Percentiles rank a stretch among this genome's conserved stretches.
Evolutionary conservation across 1,140 invertebrate genomes (phyloP).

Genomic region (Alviniconcha marisindica): DNA sequence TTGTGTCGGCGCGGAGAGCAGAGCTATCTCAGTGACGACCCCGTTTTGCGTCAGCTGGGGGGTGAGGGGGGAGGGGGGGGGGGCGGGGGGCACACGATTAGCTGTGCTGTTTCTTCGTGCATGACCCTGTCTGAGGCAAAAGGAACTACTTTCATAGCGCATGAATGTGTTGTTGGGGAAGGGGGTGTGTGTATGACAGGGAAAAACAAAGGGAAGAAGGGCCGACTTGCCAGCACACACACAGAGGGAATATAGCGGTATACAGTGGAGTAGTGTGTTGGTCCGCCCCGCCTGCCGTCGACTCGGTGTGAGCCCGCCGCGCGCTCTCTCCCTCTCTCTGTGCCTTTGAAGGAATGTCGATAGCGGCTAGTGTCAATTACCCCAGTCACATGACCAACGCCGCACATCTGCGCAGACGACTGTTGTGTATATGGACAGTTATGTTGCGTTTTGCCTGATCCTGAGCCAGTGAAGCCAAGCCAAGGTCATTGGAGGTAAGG

Average conservation of each 20-base stretch:
- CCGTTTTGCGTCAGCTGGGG: conserved; percentile 20
- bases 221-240: background rate
- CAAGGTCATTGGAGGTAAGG: conserved; percentile 30
- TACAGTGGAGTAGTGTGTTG: conserved; percentile 22
- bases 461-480: background rate
- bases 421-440: conserved; percentile 38
- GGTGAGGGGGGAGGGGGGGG: background rate
- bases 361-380: conserved; percentile 42
- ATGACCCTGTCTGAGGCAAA: background rate
- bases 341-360: conserved; percentile 44
- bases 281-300: conserved; percentile 25
- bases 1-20: background rate
- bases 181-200: background rate
- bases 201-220: conserved; percentile 35
- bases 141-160: conserved; percentile 11
- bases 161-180: conserved; percentile 24
- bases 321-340: conserved; percentile 29
- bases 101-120: too few species aligned
- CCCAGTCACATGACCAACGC: conserved; percentile 39
- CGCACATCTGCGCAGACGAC: conserved; percentile 43
- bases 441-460: conserved; percentile 31
- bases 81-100: too few species aligned
- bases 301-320: conserved; percentile 11
- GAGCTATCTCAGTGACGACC: background rate
- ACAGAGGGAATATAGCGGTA: background rate